Conservation (phyloP, 2,888 invertebrate species). For the Trichopoda pennipes region DNA sequence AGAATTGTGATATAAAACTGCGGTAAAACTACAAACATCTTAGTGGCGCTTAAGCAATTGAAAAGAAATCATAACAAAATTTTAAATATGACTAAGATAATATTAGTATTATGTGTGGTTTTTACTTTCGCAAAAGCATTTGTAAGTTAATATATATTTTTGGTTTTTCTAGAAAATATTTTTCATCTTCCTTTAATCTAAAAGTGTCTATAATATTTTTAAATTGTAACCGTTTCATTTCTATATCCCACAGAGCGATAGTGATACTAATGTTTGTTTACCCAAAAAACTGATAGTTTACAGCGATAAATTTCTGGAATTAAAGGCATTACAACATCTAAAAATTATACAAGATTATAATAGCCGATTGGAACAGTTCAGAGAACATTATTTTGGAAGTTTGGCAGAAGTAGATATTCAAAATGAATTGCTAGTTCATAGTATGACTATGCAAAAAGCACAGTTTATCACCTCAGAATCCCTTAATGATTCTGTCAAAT, state of each 20-base stretch:
- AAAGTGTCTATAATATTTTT: too few species aligned
- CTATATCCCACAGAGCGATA: too few species aligned
- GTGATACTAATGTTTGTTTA: too few species aligned
- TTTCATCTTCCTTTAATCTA: too few species aligned
- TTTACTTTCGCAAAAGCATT: neutral
- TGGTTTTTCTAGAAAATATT: too few species aligned
- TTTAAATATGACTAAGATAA: neutral
- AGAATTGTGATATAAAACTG: neutral
- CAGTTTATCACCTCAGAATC: constrained; percentile 56
- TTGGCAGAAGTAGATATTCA: constrained; percentile 33
- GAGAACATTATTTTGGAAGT: constrained; percentile 31
- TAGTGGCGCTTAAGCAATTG: neutral
- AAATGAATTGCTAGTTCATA: constrained; percentile 24
- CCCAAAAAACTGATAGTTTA: too few species aligned
- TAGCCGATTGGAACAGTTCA: constrained; percentile 33
- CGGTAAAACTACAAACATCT: neutral
- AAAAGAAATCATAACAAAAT: neutral
- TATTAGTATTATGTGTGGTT: neutral
- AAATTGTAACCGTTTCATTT: too few species aligned
- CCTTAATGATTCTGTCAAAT: constrained; percentile 53
- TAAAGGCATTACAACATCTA: too few species aligned
- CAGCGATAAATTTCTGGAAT: too few species aligned
- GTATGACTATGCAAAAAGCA: constrained; percentile 43
- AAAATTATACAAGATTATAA: too few species aligned
- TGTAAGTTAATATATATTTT: constrained; percentile 4